A percentile compares a stretch with the other conserved stretches of the same genome.
Conservation (phyloP, 2,797 vertebrate genomes). For the Sus cebifrons region DNA sequence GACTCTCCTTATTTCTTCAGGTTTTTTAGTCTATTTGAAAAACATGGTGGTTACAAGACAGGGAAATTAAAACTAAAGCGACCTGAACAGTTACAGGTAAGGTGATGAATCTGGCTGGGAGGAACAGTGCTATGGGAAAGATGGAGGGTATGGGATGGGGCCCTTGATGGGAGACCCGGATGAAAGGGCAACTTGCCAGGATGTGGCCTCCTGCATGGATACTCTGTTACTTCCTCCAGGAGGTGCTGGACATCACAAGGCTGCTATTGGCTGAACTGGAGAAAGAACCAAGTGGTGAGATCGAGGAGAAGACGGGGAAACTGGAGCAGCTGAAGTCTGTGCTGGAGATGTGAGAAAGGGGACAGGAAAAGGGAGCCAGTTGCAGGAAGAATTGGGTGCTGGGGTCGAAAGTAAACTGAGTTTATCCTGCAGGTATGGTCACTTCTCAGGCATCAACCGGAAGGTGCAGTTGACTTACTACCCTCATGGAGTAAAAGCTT, state of each 20-base stretch:
- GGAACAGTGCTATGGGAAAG: background rate
- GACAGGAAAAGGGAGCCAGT: background rate
- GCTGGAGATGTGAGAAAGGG: constrained; percentile 96
- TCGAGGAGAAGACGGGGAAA: constrained; percentile 98
- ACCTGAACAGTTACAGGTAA: constrained; percentile 98
- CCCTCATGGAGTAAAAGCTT: constrained; percentile 96
- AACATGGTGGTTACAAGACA: constrained; percentile 98
- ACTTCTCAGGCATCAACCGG: constrained; percentile 99
- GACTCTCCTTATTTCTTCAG: constrained; percentile 89
- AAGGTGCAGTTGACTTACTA: constrained; percentile 99
- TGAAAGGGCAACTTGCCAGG: background rate
- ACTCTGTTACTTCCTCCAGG: constrained; percentile 89
- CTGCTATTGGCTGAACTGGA: constrained; percentile 95
- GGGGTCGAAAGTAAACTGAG: constrained; percentile 28
- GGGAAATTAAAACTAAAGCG: constrained; percentile 99
- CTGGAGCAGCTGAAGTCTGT: constrained; percentile 99
- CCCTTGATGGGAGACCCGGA: background rate
- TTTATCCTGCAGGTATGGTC: constrained; percentile 94
- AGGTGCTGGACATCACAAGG: constrained; percentile 98
- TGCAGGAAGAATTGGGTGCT: background rate
- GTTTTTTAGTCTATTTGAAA: constrained; percentile 98
- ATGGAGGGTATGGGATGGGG: background rate
- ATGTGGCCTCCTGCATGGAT: background rate
- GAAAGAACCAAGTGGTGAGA: constrained; percentile 95
- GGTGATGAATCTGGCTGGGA: background rate